Base-by-base conservation (phyloP, 1,140 invertebrate genomes). In the Drosophila virilis region DNA sequence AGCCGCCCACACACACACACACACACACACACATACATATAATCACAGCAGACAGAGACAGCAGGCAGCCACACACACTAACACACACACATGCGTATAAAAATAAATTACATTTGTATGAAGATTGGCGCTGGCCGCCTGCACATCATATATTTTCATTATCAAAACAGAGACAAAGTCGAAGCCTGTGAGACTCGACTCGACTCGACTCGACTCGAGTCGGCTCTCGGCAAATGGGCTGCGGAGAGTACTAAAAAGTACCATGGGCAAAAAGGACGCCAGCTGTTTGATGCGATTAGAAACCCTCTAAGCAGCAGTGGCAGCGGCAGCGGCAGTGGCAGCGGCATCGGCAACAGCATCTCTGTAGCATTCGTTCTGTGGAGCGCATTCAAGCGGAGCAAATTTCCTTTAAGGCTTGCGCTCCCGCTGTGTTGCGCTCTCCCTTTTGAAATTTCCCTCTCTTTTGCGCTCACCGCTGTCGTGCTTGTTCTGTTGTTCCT, bases 131-230 rank as follows among this genome's bases (percentile, higher is more conserved):
- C 77, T 90, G 74, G 80, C 82, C 75, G 80, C 82, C 75, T 82
- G 79, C 79, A 83, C 82, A 82, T 86, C 82, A 90, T 90, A 90
- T 90, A 90, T 90, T 90, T 90, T 90, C 86, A 90, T 90, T 90
- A 90, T 90, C 86, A 90, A 88, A 91, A 88, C 86, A 91, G 79
- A 90, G 68, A 80, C 81, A 80, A 67, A 64, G 50, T 59, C 68
- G 45, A 60, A 79, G 82, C 74, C 69, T 45, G 42, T 33, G 42
- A 13, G 38, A 37, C 40, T 13, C 62, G 42, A 10, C 32, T 35
- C 52, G 37, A 2, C 15, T 45, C 43, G 42, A 8, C 8, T 15
- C 28, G 10, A 13, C n/a, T 33, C 32, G 12, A 51, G 7, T 51
- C 57, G 55, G 32, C 55, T 58, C 28, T 35, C 9, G 33, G 38